Conservation (phyloP, 2,113 vertebrate genomes). For the Murina feae region DNA sequence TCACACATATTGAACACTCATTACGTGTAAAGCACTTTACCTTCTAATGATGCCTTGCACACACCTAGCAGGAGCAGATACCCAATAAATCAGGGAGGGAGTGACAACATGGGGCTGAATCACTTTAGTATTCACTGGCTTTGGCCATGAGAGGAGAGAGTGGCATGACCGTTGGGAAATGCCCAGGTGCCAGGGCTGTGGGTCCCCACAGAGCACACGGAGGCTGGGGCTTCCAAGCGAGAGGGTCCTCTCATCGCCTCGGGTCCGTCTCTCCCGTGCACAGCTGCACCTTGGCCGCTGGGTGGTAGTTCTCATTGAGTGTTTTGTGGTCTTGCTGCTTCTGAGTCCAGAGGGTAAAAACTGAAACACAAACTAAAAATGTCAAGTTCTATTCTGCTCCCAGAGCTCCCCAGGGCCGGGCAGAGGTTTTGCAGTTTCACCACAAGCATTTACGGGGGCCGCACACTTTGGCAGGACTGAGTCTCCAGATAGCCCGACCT, state of each 20-base stretch:
- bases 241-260: background rate
- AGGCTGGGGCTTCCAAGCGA: background rate
- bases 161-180: background rate
- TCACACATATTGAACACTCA: background rate
- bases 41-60: background rate
- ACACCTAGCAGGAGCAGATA: background rate
- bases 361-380: conserved; percentile 68
- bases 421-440: conserved; percentile 68
- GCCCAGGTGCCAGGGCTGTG: background rate
- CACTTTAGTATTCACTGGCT: background rate
- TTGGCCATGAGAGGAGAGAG: background rate
- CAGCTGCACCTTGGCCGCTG: background rate
- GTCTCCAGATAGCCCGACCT: conserved; percentile 46
- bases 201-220: accelerated
- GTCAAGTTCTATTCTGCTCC: conserved; percentile 68
- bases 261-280: background rate
- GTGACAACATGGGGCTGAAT: background rate
- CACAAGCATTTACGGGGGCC: conserved; percentile 67
- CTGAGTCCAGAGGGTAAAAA: conserved; percentile 51
- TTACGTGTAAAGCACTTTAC: background rate
- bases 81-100: background rate
- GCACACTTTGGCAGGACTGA: conserved; percentile 39
- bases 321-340: conserved; percentile 46
- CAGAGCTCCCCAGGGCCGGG: conserved; percentile 53
- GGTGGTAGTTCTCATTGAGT: background rate